Evolutionary conservation across 2,888 invertebrate genomes (phyloP).

Genomic region (Pammene aurita): DNA sequence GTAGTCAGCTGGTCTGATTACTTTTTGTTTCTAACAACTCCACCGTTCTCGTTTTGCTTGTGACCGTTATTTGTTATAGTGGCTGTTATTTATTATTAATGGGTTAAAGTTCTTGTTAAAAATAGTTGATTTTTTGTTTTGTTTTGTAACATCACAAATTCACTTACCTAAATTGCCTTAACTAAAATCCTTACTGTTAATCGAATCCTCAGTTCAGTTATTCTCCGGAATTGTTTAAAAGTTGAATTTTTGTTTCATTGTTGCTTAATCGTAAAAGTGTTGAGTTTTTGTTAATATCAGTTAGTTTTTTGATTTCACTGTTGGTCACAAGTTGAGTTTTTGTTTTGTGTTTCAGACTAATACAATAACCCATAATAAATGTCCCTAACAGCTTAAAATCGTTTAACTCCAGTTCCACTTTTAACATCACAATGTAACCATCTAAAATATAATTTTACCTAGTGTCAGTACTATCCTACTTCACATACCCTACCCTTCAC

Average conservation of each 20-base stretch:
- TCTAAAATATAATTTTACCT: neutral
- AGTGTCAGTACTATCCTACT: neutral
- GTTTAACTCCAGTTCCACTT: neutral
- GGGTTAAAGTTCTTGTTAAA: constrained; percentile 45
- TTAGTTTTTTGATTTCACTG: constrained; percentile 49
- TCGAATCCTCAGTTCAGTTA: constrained; percentile 6
- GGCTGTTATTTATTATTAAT: constrained; percentile 29
- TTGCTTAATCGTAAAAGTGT: constrained; percentile 29
- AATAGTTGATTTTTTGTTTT: constrained; percentile 50
- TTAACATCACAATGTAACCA: neutral
- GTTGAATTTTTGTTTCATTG: constrained; percentile 47
- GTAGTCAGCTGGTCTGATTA: constrained; percentile 34
- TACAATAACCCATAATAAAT: neutral
- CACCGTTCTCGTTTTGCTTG: constrained; percentile 15
- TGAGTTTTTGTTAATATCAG: constrained; percentile 38
- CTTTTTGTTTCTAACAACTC: constrained; percentile 4
- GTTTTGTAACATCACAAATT: constrained; percentile 20
- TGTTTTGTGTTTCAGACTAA: constrained; percentile 49
- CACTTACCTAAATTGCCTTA: constrained; percentile 16
- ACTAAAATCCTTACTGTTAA: constrained; percentile 8
- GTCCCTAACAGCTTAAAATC: neutral
- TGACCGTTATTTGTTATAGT: constrained; percentile 10
- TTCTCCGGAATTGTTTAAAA: neutral
- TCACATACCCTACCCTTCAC: too few species aligned
- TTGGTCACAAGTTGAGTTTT: constrained; percentile 53